Evolutionary conservation across 2,888 invertebrate genomes (phyloP).

Genomic region (Sminthurinus aureus): DNA sequence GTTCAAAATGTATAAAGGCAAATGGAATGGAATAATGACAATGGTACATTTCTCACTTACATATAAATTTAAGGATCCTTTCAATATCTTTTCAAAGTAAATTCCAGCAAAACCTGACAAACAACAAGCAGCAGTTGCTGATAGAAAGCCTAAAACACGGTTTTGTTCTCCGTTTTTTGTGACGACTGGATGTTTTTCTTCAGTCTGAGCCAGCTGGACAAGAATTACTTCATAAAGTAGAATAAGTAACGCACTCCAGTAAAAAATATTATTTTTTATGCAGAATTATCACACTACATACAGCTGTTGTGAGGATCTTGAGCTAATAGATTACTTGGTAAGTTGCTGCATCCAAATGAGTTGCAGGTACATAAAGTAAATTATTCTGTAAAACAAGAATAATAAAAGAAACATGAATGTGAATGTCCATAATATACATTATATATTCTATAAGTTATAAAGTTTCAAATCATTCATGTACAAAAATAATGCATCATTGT

Average conservation of each 20-base stretch:
- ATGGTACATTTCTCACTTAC: constrained; percentile 98
- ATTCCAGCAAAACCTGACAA: constrained; percentile 98
- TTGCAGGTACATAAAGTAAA: constrained; percentile 93
- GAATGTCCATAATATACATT: too few species aligned
- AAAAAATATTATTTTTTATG: constrained; percentile 75
- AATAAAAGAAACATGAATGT: too few species aligned
- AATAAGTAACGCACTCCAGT: constrained; percentile 87
- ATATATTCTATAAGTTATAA: too few species aligned
- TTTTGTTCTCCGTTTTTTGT: constrained; percentile 68
- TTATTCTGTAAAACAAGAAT: constrained; percentile 79
- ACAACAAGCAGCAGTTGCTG: constrained; percentile 86
- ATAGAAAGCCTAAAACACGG: constrained; percentile 77
- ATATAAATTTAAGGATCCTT: constrained; percentile 84
- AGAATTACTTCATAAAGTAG: constrained; percentile 82
- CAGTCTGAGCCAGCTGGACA: constrained; percentile 77
- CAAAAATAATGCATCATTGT: too few species aligned
- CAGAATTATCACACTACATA: constrained; percentile 91
- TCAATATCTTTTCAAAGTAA: constrained; percentile 98
- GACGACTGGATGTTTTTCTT: constrained; percentile 61
- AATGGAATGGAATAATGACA: constrained; percentile 91
- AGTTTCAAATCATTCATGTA: too few species aligned
- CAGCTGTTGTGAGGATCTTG: constrained; percentile 95
- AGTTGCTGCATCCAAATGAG: constrained; percentile 98
- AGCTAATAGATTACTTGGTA: constrained; percentile 98
- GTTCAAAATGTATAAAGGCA: constrained; percentile 77